A percentile compares a stretch with the other conserved stretches of the same genome.
phyloP scores from a whole-genome alignment of 2,797 vertebrate species.

The Lagodon rhomboides region DNA sequence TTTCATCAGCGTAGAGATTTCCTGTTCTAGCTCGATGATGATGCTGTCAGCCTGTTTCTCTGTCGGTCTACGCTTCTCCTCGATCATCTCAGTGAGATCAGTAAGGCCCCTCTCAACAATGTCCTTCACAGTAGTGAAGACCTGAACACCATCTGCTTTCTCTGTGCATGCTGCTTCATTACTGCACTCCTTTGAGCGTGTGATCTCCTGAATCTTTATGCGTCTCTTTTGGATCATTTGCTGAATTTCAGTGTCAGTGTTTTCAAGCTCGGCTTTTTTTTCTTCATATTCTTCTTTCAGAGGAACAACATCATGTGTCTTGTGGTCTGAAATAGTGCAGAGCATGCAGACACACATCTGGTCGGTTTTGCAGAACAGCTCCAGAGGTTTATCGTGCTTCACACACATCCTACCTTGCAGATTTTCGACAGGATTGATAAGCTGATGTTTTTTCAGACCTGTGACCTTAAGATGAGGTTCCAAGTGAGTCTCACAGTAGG shows the following conservation, averaged over 20 bases:
- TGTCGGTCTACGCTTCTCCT: background rate
- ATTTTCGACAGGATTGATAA: background rate
- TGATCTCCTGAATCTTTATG: background rate
- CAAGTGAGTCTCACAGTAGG: slow-evolving; percentile 16
- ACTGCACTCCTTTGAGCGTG: background rate
- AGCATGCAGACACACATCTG: slow-evolving; percentile 2
- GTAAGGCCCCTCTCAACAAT: background rate
- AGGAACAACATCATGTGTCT: background rate
- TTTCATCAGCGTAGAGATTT: background rate
- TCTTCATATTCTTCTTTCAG: background rate
- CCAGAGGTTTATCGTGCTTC: slow-evolving; percentile 14
- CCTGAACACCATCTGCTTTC: background rate
- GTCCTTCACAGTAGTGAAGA: background rate
- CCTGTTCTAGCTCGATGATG: background rate
- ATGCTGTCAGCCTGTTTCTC: background rate
- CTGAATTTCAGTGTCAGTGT: background rate
- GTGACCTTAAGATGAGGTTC: background rate
- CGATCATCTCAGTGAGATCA: background rate
- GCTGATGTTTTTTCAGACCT: background rate
- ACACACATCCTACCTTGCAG: background rate
- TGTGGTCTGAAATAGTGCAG: slow-evolving; percentile 14
- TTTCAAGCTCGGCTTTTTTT: background rate
- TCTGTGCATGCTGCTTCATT: background rate
- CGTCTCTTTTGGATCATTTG: background rate
- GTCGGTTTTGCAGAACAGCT: slow-evolving; percentile 9